phyloP scores from a whole-genome alignment of 2,797 vertebrate species.

The Characodon lateralis region DNA sequence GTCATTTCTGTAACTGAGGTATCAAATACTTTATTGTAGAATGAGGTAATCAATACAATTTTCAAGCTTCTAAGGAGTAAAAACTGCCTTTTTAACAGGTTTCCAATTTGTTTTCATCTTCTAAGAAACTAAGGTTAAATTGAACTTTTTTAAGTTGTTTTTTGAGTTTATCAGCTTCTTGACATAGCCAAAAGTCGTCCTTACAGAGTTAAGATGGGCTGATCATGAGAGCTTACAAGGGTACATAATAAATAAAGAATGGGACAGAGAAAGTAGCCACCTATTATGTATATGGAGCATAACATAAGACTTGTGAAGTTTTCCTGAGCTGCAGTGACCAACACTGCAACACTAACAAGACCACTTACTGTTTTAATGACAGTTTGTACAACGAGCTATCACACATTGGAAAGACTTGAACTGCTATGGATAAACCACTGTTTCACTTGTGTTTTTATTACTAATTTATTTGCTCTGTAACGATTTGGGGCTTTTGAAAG shows the following conservation, averaged over 20 bases:
- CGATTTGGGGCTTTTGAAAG: constrained; percentile 33
- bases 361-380: constrained; percentile 25
- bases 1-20: background rate
- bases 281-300: background rate
- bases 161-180: background rate
- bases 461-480: constrained; percentile 71
- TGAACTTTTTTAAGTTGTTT: background rate
- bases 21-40: background rate
- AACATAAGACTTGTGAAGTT: background rate
- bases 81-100: background rate
- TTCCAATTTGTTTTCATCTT: background rate
- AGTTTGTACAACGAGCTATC: constrained; percentile 45
- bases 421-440: constrained; percentile 84
- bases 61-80: background rate
- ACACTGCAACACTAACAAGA: constrained; percentile 5
- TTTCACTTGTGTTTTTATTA: constrained; percentile 61
- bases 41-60: background rate
- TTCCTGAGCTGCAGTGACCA: background rate
- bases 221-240: background rate
- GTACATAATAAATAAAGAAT: background rate
- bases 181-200: background rate
- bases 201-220: background rate
- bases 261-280: background rate
- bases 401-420: constrained; percentile 79
- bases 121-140: background rate